phyloP scores from a whole-genome alignment of 2,113 vertebrate species.

The Tonatia bakeri region DNA sequence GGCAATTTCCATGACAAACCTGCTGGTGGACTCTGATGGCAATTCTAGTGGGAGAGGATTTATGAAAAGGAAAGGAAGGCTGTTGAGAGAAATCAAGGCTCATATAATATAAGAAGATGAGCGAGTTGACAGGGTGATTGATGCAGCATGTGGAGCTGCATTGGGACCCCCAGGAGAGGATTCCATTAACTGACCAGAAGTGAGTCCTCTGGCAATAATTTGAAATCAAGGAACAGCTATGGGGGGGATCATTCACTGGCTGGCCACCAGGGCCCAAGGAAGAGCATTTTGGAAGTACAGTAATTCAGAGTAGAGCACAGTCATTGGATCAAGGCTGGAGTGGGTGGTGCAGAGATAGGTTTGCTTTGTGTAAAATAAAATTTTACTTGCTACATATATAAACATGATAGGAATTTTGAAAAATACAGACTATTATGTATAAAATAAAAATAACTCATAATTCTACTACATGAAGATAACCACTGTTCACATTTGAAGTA shows the following conservation, averaged over 20 bases:
- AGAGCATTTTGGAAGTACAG: neutral
- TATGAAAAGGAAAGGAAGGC: constrained; percentile 50
- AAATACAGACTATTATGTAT: neutral
- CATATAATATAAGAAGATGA: constrained; percentile 31
- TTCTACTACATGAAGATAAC: neutral
- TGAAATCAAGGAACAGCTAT: constrained; percentile 8
- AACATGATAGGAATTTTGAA: neutral
- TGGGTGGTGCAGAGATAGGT: neutral
- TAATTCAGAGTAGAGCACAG: neutral
- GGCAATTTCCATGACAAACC: constrained; percentile 29
- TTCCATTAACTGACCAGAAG: constrained; percentile 14
- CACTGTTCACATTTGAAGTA: neutral
- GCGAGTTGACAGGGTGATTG: constrained; percentile 9
- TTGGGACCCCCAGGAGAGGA: neutral
- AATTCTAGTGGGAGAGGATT: neutral
- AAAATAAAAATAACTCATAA: neutral
- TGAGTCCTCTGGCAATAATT: neutral
- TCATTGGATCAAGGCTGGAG: neutral
- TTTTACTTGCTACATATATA: neutral
- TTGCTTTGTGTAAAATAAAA: neutral
- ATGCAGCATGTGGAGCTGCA: neutral
- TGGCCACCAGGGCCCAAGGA: neutral
- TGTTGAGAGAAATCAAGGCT: constrained; percentile 58
- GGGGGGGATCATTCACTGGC: neutral
- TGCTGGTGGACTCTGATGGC: constrained; percentile 43